Base-by-base conservation (phyloP, 2,888 invertebrate species). In the Actias luna region DNA sequence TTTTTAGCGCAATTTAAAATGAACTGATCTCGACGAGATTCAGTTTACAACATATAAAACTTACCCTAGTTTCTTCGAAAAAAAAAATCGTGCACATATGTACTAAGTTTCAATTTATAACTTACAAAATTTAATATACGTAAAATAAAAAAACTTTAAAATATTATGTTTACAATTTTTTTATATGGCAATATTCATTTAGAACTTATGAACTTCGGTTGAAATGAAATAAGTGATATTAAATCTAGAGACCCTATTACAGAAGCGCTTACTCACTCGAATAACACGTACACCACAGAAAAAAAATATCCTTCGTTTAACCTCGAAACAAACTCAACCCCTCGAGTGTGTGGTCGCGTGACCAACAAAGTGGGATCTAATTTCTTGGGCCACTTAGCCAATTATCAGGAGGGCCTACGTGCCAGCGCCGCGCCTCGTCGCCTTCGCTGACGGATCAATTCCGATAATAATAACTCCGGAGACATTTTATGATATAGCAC, bases 371-470 rank as follows among this genome's bases (percentile, higher is more conserved):
- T 76, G 71, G 77, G 76, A 77, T 82, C 83, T 79, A 83, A 82
- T 83, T 84, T 79, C 76, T 72, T 73, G 73, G 73, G 69, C 80
- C 84, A 85, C 87, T 88, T 88, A 87, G 79, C 82, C 85, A 84
- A 87, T 87, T 88, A 88, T 87, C 82, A 83, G 74, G 69, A 63
- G 69, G 72, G 75, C 71, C 75, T 79, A 79, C 80, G 82, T 80
- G 82, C 74, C 72, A 71, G 67, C 68, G 65, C 68, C 66, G 62
- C 65, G 67, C 71, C 70, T 66, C 68, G 65, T 67, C 66, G 62
- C 65, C 65, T 68, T 72, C 69, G 70, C 70, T 87, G 85, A 88
- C 84, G 84, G 84, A 82, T 89, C 85, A 82, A 88, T 88, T 88
- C 76, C 75, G 78, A 78, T 76, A 75, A 77, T 82, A 79, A 82